phyloP scores from a whole-genome alignment of 2,113 vertebrate genomes.

The Engraulis encrasicolus region DNA sequence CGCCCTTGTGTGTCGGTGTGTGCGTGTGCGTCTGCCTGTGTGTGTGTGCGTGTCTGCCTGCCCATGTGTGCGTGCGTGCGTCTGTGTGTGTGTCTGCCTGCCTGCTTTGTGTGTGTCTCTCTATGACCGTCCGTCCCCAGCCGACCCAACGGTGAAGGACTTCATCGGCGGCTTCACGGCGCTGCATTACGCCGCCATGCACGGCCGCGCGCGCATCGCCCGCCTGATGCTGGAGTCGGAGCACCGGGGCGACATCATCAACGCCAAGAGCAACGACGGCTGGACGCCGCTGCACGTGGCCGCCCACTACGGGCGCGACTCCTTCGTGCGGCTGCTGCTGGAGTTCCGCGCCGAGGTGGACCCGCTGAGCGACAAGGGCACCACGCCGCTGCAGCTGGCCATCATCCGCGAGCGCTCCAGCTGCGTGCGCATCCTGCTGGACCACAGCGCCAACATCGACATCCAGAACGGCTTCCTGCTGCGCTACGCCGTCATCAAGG shows the following conservation, averaged over 20 bases:
- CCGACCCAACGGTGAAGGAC: constrained; percentile 97
- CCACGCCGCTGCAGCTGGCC: constrained; percentile 94
- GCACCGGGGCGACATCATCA: constrained; percentile 91
- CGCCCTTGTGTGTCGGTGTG: constrained; percentile 3
- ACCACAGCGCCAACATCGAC: constrained; percentile 97
- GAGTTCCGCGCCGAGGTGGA: constrained; percentile 98
- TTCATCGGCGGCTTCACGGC: constrained; percentile 98
- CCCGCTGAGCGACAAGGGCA: constrained; percentile 96
- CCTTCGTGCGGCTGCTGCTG: constrained; percentile 92
- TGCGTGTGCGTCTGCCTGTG: neutral
- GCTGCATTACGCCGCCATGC: constrained; percentile 98
- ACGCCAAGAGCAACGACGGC: constrained; percentile 97
- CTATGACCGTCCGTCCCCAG: constrained; percentile 61
- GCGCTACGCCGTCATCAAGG: constrained; percentile 97
- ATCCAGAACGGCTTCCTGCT: constrained; percentile 97
- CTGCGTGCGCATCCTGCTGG: constrained; percentile 96
- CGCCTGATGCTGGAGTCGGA: constrained; percentile 95
- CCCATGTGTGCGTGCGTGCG: neutral
- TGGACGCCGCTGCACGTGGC: constrained; percentile 98
- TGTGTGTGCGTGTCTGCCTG: constrained; percentile 16
- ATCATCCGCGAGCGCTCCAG: constrained; percentile 97
- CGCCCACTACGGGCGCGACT: constrained; percentile 95
- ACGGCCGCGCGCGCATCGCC: constrained; percentile 92
- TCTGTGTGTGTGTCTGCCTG: constrained; percentile 30
- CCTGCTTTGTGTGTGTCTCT: constrained; percentile 16